Conservation (phyloP, 2,113 vertebrate genomes). For the Aldabrachelys gigantea region DNA sequence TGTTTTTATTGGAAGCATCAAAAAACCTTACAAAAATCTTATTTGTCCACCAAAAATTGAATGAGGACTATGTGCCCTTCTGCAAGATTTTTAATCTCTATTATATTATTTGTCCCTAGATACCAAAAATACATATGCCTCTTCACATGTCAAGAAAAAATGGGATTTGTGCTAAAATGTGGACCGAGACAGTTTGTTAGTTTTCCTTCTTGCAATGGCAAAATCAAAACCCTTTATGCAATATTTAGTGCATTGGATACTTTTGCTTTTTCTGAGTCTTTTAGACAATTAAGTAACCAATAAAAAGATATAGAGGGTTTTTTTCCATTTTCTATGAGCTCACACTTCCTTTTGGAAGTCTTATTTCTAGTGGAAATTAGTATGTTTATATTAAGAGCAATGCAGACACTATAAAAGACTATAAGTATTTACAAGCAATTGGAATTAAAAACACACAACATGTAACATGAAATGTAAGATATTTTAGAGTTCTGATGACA, state of each 20-base stretch:
- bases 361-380: constrained; percentile 5
- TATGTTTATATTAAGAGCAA: not conserved
- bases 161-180: not conserved
- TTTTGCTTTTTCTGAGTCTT: not conserved
- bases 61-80: too few relatives aligned
- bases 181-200: not conserved
- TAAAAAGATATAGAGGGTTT: fast-evolving
- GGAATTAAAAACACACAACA: not conserved
- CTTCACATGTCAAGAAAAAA: not conserved
- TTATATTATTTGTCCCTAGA: not conserved
- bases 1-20: not conserved
- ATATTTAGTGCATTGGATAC: not conserved
- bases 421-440: not conserved
- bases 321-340: not conserved
- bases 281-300: fast-evolving
- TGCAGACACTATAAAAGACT: not conserved
- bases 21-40: too few relatives aligned
- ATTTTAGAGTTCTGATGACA: too few relatives aligned
- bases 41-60: too few relatives aligned
- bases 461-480: too few relatives aligned
- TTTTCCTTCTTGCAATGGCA: not conserved
- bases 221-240: not conserved
- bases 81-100: not conserved
- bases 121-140: not conserved
- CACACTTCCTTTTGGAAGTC: not conserved